Evolutionary conservation across 2,113 vertebrate genomes (phyloP).

Genomic region (Oncorhynchus kisutch): DNA sequence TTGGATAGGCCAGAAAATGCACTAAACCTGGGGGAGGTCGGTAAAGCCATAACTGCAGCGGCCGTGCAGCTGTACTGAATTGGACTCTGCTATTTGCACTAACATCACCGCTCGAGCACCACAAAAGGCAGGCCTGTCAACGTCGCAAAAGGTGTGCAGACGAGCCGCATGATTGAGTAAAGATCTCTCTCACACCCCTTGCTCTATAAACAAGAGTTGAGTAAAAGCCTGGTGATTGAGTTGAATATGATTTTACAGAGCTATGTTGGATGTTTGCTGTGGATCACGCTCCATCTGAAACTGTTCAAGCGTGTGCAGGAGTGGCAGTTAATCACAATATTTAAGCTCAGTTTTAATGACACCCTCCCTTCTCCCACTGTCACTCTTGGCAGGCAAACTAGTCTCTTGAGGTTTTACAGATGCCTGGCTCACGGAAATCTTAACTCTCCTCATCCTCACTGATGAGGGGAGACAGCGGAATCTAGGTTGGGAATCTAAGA

Average conservation of each 20-base stretch:
- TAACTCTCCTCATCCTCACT: slow-evolving; percentile 24
- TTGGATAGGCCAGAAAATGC: no score
- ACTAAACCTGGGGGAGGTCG: neutral
- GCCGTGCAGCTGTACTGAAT: neutral
- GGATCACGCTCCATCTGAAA: slow-evolving; percentile 33
- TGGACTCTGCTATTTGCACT: neutral
- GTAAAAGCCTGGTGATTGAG: slow-evolving; percentile 32
- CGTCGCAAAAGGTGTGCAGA: slow-evolving; percentile 14
- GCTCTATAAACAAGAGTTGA: slow-evolving; percentile 30
- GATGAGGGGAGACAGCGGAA: slow-evolving; percentile 20
- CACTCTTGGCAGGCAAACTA: slow-evolving; percentile 35
- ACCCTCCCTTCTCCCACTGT: slow-evolving; percentile 8
- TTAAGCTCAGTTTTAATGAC: slow-evolving; percentile 29
- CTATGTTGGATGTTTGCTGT: slow-evolving; percentile 21
- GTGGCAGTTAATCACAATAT: slow-evolving; percentile 30
- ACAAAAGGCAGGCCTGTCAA: slow-evolving; percentile 3
- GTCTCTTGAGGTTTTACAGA: slow-evolving; percentile 50
- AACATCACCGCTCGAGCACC: slow-evolving; percentile 10
- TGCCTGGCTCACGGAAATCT: slow-evolving; percentile 40
- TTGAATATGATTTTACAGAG: slow-evolving; percentile 22
- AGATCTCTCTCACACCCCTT: neutral
- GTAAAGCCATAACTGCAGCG: neutral
- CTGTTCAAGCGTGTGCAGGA: slow-evolving; percentile 15
- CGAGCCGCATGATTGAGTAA: slow-evolving; percentile 2
- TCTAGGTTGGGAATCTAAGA: neutral